phyloP scores from a whole-genome alignment of 2,888 invertebrate species.

The Hecatera dysodea region DNA sequence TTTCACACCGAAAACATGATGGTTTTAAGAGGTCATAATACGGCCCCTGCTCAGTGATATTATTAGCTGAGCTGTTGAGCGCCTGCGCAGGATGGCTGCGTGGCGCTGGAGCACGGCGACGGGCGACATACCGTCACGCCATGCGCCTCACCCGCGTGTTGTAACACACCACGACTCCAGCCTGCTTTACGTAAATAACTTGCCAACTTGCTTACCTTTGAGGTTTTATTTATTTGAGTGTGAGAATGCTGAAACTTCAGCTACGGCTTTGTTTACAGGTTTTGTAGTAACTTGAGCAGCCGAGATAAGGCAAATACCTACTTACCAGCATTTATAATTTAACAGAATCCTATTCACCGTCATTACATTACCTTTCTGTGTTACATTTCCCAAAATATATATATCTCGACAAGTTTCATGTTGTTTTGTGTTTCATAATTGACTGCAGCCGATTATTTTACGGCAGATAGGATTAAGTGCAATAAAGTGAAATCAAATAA shows the following conservation, averaged over 20 bases:
- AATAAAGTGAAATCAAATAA: slow-evolving; percentile 7
- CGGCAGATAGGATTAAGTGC: slow-evolving; percentile 7
- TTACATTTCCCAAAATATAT: too few species aligned
- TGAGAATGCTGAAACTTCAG: slow-evolving; percentile 31
- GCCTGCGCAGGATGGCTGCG: slow-evolving; percentile 34
- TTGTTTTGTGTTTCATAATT: neutral
- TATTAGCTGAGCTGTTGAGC: slow-evolving; percentile 34
- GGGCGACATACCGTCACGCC: slow-evolving; percentile 71
- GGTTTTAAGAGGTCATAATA: too few species aligned
- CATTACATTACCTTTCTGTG: too few species aligned
- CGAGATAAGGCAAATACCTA: too few species aligned
- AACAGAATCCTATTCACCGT: too few species aligned
- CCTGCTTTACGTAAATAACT: slow-evolving; percentile 51
- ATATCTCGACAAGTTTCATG: neutral
- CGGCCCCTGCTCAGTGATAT: slow-evolving; percentile 50
- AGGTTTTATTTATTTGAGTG: slow-evolving; percentile 35
- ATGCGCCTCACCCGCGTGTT: slow-evolving; percentile 57
- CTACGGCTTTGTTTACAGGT: neutral
- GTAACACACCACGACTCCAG: slow-evolving; percentile 57
- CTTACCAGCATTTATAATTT: too few species aligned
- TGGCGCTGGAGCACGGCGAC: slow-evolving; percentile 52
- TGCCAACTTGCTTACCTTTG: slow-evolving; percentile 14
- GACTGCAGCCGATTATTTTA: neutral
- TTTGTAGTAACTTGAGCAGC: neutral
- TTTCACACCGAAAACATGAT: too few species aligned